Evolutionary conservation across 2,797 vertebrate species (phyloP), one percentile per base, ranked within the genome.

Genomic region (Chrosomus eos): DNA sequence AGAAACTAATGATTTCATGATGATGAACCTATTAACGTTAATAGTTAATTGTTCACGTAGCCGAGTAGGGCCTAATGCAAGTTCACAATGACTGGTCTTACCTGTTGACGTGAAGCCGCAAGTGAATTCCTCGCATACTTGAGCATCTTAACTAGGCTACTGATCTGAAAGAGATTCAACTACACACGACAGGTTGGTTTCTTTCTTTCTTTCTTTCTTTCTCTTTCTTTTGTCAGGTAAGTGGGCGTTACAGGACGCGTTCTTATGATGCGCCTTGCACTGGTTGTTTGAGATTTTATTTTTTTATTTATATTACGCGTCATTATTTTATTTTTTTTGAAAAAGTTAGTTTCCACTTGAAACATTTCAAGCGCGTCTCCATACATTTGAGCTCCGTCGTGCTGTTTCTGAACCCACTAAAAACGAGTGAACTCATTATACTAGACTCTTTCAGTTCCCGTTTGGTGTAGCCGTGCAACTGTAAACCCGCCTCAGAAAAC

Each of bases 371-470:
- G 21, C 36, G 9, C 16, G 13, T 78, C 36, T 28, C 8, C 21
- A 75, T 10, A 23, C 10, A 2, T 5, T 4, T 74, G 10, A 33
- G 31, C 28, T 55, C 6, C 7, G 3, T 55, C 11, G 10, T 16
- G 28, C 33, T 76, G 21, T 53, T 55, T 55, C 28, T 53, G 8
- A 60, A 60, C 53, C 1, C 10, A 2, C 13, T 33, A 23, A 33
- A 43, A 48, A 21, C 43, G 1, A 28, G 5, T 60, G 23, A 38
- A 76, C 7, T 26, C 31, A 7, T 38, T 14, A 10, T 64, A 31
- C 26, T 18, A 48, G 28, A 58, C 51, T 43, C 8, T 84, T 80
- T 85, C 83, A 60, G 66, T 85, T 85, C 83, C 76, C 43, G 2
- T 72, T 28, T 58, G 14, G 21, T 7, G 16, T 33, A 33, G 31